Conservation (phyloP, 92 coral and sea anemone genomes). For the Metridium senile region DNA sequence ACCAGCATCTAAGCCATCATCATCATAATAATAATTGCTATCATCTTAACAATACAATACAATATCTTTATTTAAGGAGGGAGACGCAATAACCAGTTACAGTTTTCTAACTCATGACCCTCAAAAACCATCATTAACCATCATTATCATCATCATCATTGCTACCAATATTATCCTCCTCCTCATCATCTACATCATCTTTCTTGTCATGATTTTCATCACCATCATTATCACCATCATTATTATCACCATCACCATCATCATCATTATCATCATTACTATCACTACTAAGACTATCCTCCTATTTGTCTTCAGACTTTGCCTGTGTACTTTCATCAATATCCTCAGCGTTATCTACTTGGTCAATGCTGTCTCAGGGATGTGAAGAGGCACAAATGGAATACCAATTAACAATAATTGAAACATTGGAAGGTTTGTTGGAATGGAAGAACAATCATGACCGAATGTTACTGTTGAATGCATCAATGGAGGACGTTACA, state of each 20-base stretch:
- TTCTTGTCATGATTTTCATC: not conserved
- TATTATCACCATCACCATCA: not conserved
- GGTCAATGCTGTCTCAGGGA: slow-evolving; percentile 66
- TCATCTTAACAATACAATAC: no score
- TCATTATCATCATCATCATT: not conserved
- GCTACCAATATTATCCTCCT: not conserved
- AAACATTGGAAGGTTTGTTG: slow-evolving; percentile 64
- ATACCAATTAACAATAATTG: slow-evolving; percentile 71
- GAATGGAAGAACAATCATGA: slow-evolving; percentile 65
- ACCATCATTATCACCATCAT: not conserved
- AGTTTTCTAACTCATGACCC: no score
- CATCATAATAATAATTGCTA: not conserved
- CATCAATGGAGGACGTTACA: slow-evolving; percentile 29
- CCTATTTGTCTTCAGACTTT: slow-evolving; percentile 30
- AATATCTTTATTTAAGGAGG: no score
- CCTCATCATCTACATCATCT: not conserved
- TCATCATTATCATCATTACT: not conserved
- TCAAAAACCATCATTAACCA: not conserved
- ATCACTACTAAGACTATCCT: not conserved
- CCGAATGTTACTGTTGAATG: slow-evolving; percentile 54
- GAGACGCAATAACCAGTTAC: no score
- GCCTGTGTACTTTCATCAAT: slow-evolving; percentile 51
- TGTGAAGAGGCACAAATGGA: slow-evolving; percentile 76
- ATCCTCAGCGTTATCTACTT: slow-evolving; percentile 62
- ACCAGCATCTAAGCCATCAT: not conserved